Conservation (phyloP, 2,888 invertebrate genomes). For the Tridacna crocea region DNA sequence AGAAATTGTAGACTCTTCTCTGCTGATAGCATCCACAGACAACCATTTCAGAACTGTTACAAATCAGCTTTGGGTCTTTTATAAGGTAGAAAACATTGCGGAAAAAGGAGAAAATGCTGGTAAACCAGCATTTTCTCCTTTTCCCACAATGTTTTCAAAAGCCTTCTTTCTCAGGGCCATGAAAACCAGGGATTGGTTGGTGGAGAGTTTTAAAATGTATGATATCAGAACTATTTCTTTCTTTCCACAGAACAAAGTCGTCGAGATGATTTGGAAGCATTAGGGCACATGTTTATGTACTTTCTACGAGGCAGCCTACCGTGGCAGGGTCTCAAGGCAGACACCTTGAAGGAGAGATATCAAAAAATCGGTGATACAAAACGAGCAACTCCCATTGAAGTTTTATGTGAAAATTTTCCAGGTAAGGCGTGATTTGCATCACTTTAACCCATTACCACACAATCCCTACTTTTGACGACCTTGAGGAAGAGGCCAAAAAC, state of each 20-base stretch:
- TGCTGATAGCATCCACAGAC: too few relatives aligned
- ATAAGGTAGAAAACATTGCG: not conserved
- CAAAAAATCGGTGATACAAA: slow-evolving; percentile 99
- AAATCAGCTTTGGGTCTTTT: too few relatives aligned
- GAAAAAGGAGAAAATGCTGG: not conserved
- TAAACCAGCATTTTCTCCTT: too few relatives aligned
- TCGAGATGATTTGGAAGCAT: slow-evolving; percentile 99
- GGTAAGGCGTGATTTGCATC: slow-evolving; percentile 82
- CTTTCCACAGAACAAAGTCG: slow-evolving; percentile 95
- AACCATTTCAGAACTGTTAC: too few relatives aligned
- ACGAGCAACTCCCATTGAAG: slow-evolving; percentile 98
- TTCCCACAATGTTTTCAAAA: not conserved
- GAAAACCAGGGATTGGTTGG: too few relatives aligned
- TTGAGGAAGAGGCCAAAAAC: too few relatives aligned
- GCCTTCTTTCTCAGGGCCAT: too few relatives aligned
- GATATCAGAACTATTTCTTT: not conserved
- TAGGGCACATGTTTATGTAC: slow-evolving; percentile 99
- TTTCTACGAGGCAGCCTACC: slow-evolving; percentile 99
- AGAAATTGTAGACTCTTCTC: too few relatives aligned
- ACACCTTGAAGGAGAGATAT: slow-evolving; percentile 99
- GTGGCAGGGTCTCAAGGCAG: slow-evolving; percentile 99
- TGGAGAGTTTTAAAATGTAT: not conserved
- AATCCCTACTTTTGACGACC: too few relatives aligned
- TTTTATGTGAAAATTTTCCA: slow-evolving; percentile 89
- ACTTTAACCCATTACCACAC: not conserved